phyloP scores from a whole-genome alignment of 2,888 invertebrate species.

The Monochamus alternatus region DNA sequence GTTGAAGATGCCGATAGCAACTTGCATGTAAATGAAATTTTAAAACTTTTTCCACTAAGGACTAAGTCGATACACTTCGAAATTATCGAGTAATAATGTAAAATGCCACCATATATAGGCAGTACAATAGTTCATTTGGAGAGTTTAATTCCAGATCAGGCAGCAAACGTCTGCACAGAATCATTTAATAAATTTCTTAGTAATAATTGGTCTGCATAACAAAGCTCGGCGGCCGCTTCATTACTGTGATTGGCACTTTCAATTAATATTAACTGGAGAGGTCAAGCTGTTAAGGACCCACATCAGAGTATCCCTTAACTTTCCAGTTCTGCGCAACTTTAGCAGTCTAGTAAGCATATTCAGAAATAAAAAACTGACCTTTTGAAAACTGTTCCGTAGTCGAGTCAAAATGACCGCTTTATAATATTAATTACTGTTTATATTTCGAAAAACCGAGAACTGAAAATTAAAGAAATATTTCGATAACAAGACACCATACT shows the following conservation, averaged over 20 bases:
- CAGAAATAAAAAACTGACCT: background rate
- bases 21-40: too few relatives aligned
- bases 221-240: conserved; percentile 69
- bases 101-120: too few relatives aligned
- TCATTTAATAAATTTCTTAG: conserved; percentile 21
- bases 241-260: conserved; percentile 87
- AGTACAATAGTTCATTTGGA: background rate
- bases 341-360: background rate
- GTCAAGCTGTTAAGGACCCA: conserved; percentile 60
- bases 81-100: too few relatives aligned
- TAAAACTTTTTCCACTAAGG: too few relatives aligned
- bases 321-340: conserved; percentile 3
- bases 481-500: too few relatives aligned
- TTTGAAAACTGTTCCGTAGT: background rate
- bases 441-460: background rate
- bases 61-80: too few relatives aligned
- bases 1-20: too few relatives aligned
- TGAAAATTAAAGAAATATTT: too few relatives aligned
- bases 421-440: background rate
- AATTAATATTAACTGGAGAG: conserved; percentile 80
- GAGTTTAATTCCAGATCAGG: conserved; percentile 16
- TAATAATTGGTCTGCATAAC: conserved; percentile 28
- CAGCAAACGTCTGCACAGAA: conserved; percentile 23
- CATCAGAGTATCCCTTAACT: conserved; percentile 19
- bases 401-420: background rate